Evolutionary conservation across 1,140 invertebrate genomes (phyloP), one percentile per base, ranked within the genome.

Genomic region (Magallana angulata): DNA sequence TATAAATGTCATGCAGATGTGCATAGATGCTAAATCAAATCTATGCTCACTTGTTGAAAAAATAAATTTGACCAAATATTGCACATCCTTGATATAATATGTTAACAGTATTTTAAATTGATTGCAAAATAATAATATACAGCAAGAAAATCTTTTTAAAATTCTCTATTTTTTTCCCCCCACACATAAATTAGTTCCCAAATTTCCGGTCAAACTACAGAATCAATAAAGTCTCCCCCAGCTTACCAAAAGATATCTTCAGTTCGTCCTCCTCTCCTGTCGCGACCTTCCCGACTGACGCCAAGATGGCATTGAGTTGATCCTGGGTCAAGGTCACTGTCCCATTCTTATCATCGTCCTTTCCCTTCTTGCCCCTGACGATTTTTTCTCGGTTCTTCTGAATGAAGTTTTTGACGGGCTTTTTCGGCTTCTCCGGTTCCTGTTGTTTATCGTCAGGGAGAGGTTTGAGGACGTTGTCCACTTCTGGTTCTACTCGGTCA

Each of bases 261-360:
- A 92, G 84, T 71, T 90, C 83, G 90, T 90, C 90, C 82, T 91
- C 89, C 84, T 89, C 90, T 12, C 90, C 90, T 58, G 90, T 83
- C 16, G 90, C 90, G 58, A 92, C 87, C 89, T 93, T 93, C 14
- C 92, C 92, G 7, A 94, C 90, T 60, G 93, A 92, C 12, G 87
- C 88, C 48, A 94, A 85, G n/a, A 94, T 93, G n/a, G 93, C 91
- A 85, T 92, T 92, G 12, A 94, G 88, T 82, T 94, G 93, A 9
- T 93, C 93, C 80, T 94, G 93, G 6, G 93, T 94, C n/a, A 94
- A 85, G 30, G 93, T 94, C 57, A 94, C 92, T n/a, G 91, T 91
- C 12, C 89, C 89, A 24, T 86, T 85, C 57, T 87, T 89, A 7
- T 85, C 18, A 1, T 71, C 71, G 12, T 87, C 85, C 12, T 87